These are phyloP conservation scores for Cryptotis parvus DNA, from an alignment of 2,113 vertebrate species.

Conservation along the genomic window DNA sequence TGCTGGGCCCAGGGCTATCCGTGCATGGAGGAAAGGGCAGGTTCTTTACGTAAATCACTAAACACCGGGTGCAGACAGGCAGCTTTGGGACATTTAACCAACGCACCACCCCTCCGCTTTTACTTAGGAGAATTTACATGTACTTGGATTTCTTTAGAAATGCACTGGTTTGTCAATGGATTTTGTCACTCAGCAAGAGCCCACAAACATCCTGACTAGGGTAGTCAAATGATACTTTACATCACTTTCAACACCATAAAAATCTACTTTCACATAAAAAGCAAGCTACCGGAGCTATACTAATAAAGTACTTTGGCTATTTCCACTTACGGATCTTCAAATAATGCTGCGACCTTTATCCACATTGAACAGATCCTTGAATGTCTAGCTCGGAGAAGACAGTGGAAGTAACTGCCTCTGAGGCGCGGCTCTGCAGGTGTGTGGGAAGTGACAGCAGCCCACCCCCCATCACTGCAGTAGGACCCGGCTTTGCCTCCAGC, in stretches of 20 bases:
- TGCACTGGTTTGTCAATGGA: neutral
- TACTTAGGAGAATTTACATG: constrained; percentile 1
- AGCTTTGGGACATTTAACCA: neutral
- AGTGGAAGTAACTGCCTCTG: neutral
- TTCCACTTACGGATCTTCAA: neutral
- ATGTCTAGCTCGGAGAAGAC: constrained; percentile 22
- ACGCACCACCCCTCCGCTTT: neutral
- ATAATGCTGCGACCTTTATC: neutral
- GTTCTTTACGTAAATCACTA: constrained; percentile 1
- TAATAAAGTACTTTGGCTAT: constrained; percentile 22
- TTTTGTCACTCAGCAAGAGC: neutral
- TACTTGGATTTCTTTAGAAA: neutral
- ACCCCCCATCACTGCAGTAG: neutral
- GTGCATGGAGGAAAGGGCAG: neutral
- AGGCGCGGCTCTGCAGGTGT: neutral
- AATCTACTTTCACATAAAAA: neutral
- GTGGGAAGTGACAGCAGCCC: neutral
- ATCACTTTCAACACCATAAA: constrained; percentile 36
- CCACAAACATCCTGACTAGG: constrained; percentile 14
- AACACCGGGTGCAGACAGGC: too few species aligned
- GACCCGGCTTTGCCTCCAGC: neutral
- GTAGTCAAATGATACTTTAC: neutral
- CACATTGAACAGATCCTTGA: neutral
- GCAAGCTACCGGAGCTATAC: neutral
- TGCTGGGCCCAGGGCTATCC: too few species aligned